A percentile compares a stretch with the other conserved stretches of the same genome.
Evolutionary conservation across 2,113 vertebrate genomes (phyloP).

Genomic region (Bubo blakistoni): DNA sequence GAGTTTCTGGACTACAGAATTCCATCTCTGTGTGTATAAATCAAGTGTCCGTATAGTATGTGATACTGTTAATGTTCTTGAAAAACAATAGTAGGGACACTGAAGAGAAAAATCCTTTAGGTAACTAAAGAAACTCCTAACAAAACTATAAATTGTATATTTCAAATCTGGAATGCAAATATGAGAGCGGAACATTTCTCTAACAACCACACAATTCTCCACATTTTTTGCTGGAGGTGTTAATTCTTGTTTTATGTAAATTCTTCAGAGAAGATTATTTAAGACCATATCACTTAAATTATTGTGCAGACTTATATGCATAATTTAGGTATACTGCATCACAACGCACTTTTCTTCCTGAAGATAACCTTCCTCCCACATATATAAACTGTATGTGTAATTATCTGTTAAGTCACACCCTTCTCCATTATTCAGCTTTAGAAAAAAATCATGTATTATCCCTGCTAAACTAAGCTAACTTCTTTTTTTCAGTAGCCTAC

Average conservation of each 20-base stretch:
- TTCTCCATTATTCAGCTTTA: background rate
- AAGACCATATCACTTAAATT: background rate
- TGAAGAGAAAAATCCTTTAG: background rate
- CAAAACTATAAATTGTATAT: background rate
- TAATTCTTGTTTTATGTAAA: constrained; percentile 18
- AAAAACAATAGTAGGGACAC: background rate
- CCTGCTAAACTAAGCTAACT: background rate
- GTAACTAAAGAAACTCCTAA: background rate
- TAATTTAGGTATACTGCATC: background rate
- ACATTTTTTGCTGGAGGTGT: background rate
- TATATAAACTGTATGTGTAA: background rate
- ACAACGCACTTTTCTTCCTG: background rate
- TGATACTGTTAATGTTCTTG: background rate
- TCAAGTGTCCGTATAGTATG: background rate
- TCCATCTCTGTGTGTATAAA: background rate
- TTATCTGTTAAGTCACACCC: background rate
- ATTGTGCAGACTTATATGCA: background rate
- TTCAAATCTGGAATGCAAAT: background rate
- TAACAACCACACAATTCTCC: background rate
- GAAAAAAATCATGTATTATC: background rate
- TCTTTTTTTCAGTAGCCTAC: background rate
- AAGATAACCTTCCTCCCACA: background rate
- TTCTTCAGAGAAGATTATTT: constrained; percentile 39
- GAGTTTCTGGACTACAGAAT: background rate
- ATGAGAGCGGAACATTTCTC: background rate